Evolutionary conservation across 2,888 invertebrate genomes (phyloP).

Genomic region (Himalopsyche kuldschensis): DNA sequence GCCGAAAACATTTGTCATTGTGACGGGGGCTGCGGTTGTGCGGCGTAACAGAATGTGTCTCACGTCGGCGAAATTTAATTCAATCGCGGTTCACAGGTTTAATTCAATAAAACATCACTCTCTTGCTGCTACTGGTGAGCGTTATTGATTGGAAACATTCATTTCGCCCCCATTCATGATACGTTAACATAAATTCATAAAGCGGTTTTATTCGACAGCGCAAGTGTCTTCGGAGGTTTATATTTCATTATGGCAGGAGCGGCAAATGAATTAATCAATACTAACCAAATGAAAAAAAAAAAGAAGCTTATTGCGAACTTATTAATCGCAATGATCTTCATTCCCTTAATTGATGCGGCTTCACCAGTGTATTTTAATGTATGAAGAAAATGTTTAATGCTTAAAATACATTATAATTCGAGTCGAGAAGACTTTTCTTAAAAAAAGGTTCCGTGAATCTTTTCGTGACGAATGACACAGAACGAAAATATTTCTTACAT

Average conservation of each 20-base stretch:
- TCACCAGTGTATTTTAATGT: no score
- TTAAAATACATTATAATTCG: no score
- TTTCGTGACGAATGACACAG: no score
- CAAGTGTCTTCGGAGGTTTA: neutral
- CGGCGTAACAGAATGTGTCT: neutral
- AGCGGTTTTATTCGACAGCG: neutral
- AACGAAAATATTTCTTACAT: no score
- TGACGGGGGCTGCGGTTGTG: neutral
- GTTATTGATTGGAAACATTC: neutral
- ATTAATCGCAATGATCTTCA: no score
- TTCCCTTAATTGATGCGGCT: no score
- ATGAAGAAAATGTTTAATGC: no score
- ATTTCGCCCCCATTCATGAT: neutral
- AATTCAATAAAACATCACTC: neutral
- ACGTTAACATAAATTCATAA: neutral
- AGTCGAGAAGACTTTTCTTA: no score
- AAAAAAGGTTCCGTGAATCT: no score
- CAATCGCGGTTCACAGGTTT: neutral
- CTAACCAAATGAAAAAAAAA: no score
- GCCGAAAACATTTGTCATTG: neutral
- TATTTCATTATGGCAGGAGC: neutral
- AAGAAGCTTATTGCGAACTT: no score
- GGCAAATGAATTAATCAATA: neutral
- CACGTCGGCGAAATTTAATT: neutral
- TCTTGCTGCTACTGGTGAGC: neutral